These are phyloP conservation scores for Monochamus alternatus DNA, from an alignment of 2,888 invertebrate genomes.

Conservation along the genomic window DNA sequence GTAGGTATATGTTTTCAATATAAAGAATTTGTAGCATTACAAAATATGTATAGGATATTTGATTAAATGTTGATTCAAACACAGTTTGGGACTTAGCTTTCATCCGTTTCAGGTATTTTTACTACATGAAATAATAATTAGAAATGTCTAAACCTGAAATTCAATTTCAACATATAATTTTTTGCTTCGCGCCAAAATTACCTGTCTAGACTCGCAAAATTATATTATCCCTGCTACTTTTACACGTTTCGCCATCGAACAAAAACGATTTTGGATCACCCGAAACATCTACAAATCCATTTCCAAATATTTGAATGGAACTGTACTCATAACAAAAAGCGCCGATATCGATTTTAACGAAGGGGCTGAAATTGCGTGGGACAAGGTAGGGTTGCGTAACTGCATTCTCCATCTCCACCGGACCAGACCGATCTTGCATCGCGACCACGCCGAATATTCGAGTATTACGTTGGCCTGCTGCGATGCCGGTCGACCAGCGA, in stretches of 20 bases:
- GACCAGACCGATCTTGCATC: slow-evolving; percentile 21
- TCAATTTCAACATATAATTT: background rate
- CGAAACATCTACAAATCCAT: background rate
- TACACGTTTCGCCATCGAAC: background rate
- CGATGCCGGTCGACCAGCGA: slow-evolving; percentile 2
- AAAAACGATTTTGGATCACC: slow-evolving; percentile 10
- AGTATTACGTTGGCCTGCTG: slow-evolving; percentile 10
- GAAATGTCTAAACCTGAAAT: too few species aligned
- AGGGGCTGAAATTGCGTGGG: slow-evolving; percentile 43
- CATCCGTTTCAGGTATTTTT: too few species aligned
- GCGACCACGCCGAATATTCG: background rate
- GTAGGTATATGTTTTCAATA: too few species aligned
- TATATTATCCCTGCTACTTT: slow-evolving; percentile 2
- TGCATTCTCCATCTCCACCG: slow-evolving; percentile 46
- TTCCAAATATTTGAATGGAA: slow-evolving; percentile 15
- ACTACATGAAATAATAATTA: too few species aligned
- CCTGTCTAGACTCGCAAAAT: background rate
- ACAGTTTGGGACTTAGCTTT: too few species aligned
- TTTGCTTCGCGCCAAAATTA: background rate
- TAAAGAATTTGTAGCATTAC: too few species aligned
- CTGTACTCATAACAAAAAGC: slow-evolving; percentile 28
- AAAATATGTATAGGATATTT: too few species aligned
- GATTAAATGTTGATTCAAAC: too few species aligned
- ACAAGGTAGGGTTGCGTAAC: slow-evolving; percentile 51
- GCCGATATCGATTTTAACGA: slow-evolving; percentile 45